A percentile compares a stretch with the other conserved stretches of the same genome.
Conservation (phyloP, 1,140 invertebrate genomes). For the Himalopsyche phryganea region DNA sequence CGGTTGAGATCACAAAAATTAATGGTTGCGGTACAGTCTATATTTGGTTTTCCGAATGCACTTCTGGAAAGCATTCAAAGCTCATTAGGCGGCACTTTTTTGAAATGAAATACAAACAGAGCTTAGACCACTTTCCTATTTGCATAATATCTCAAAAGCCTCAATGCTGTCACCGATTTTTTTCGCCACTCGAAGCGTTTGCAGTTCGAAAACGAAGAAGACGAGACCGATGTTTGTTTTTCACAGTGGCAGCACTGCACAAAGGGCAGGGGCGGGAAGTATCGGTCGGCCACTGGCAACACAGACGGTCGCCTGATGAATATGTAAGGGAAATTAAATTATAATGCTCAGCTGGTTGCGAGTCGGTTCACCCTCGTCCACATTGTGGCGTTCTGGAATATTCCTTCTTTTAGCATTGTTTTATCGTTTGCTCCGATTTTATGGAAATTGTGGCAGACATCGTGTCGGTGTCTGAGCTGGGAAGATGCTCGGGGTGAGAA, state of each 20-base stretch:
- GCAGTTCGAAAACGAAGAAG: slow-evolving; percentile 12
- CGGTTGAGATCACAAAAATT: too few relatives aligned
- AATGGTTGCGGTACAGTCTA: too few relatives aligned
- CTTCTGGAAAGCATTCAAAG: slow-evolving; percentile 12
- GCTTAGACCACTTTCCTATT: slow-evolving; percentile 2
- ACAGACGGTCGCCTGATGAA: slow-evolving; percentile 14
- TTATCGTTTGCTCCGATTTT: not conserved
- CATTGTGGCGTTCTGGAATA: not conserved
- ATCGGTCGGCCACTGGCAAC: slow-evolving; percentile 14
- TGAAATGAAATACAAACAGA: slow-evolving; percentile 10
- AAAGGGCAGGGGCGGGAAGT: slow-evolving; percentile 13
- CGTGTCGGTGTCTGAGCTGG: too few relatives aligned
- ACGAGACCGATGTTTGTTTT: slow-evolving; percentile 12
- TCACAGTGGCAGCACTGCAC: not conserved
- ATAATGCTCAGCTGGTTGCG: slow-evolving; percentile 16
- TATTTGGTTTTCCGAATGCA: too few relatives aligned
- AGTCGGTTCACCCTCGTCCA: not conserved
- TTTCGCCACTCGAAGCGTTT: not conserved
- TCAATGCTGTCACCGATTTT: slow-evolving; percentile 7
- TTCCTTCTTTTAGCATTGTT: not conserved
- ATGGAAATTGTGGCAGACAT: not conserved
- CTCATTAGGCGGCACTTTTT: slow-evolving; percentile 16
- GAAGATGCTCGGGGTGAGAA: too few relatives aligned
- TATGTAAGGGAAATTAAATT: slow-evolving; percentile 25
- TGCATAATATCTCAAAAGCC: slow-evolving; percentile 17